Evolutionary conservation across 2,888 invertebrate species (phyloP).

Genomic region (Pyrgus malvae): DNA sequence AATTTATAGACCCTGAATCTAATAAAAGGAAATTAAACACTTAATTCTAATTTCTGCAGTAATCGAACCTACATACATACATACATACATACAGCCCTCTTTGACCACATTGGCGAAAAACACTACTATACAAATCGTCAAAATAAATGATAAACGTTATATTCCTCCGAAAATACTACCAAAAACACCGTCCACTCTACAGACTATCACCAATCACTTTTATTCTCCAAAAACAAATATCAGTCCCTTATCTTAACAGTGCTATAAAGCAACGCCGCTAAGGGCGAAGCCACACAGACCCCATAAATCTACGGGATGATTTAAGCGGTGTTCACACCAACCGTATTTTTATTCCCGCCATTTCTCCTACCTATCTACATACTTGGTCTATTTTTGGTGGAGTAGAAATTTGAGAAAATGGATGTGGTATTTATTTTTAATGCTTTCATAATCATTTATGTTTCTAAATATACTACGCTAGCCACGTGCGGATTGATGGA

Average conservation of each 20-base stretch:
- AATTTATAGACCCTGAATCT: no score
- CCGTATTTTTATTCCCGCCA: slow-evolving; percentile 59
- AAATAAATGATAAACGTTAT: no score
- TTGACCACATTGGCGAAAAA: no score
- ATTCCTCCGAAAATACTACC: no score
- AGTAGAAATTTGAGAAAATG: not conserved
- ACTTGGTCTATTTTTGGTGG: slow-evolving; percentile 48
- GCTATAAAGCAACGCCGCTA: slow-evolving; percentile 14
- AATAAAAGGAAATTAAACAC: no score
- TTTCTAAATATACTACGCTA: no score
- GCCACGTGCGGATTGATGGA: no score
- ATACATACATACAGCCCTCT: no score
- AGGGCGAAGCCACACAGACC: slow-evolving; percentile 44
- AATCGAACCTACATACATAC: no score
- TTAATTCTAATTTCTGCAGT: no score
- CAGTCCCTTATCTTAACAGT: slow-evolving; percentile 20
- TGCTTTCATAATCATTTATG: not conserved
- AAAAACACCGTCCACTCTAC: no score
- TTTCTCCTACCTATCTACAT: slow-evolving; percentile 52
- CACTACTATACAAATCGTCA: no score
- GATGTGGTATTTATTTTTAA: not conserved
- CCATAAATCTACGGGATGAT: slow-evolving; percentile 60
- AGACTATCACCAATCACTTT: not conserved
- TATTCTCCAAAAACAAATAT: slow-evolving; percentile 3
- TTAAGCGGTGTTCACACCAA: slow-evolving; percentile 63